Percentiles rank a stretch among this genome's conserved stretches.
Conservation (phyloP, 2,797 vertebrate species). For the Eulemur coronatus region DNA sequence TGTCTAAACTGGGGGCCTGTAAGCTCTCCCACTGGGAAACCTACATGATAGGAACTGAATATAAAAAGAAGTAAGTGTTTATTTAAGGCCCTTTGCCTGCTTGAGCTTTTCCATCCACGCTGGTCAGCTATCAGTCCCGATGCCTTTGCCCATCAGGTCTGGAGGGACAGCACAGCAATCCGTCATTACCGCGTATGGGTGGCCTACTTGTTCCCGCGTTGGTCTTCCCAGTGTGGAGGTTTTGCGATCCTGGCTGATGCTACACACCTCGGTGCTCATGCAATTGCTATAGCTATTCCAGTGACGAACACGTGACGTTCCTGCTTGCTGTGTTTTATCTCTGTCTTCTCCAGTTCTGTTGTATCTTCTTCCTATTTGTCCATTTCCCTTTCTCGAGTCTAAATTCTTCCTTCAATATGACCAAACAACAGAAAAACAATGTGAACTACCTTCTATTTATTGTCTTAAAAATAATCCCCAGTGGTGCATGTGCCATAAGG, state of each 20-base stretch:
- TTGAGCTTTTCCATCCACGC: not conserved
- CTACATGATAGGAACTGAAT: rapidly evolving
- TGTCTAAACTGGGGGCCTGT: too few relatives aligned
- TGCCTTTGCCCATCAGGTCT: rapidly evolving
- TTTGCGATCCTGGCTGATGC: not conserved
- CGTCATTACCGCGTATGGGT: rapidly evolving
- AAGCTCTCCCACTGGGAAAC: not conserved
- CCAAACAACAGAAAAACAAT: not conserved
- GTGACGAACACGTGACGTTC: rapidly evolving
- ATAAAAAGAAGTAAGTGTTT: rapidly evolving
- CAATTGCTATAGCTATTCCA: rapidly evolving
- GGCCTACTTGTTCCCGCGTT: not conserved
- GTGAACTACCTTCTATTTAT: not conserved
- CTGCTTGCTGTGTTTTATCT: not conserved
- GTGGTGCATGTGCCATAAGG: rapidly evolving
- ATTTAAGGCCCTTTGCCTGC: too few relatives aligned
- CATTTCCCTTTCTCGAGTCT: not conserved
- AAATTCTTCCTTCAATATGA: not conserved
- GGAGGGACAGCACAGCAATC: not conserved
- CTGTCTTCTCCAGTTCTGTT: not conserved
- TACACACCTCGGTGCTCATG: rapidly evolving
- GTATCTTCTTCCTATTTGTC: not conserved
- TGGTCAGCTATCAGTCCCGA: not conserved
- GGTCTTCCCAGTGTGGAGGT: not conserved
- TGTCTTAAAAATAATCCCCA: not conserved